These are phyloP conservation scores for Drosophila putrida DNA, from an alignment of 2,888 invertebrate species.

Conservation along the genomic window DNA sequence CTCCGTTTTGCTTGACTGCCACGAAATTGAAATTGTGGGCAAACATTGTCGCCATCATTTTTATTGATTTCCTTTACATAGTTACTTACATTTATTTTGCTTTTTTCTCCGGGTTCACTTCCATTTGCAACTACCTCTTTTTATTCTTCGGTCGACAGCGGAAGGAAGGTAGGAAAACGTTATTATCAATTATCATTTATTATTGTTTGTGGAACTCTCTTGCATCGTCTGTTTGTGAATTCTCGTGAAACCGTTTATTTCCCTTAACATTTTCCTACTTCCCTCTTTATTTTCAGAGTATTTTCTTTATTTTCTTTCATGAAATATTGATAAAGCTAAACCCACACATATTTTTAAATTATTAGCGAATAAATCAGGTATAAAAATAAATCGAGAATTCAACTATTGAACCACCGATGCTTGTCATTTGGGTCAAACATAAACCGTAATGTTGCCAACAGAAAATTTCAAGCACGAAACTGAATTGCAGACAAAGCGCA, in stretches of 20 bases:
- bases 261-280: slow-evolving; percentile 2
- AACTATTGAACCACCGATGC: slow-evolving; percentile 80
- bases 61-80: slow-evolving; percentile 76
- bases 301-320: slow-evolving; percentile 10
- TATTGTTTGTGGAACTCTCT: slow-evolving; percentile 60
- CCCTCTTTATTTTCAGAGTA: background rate
- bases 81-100: slow-evolving; percentile 48
- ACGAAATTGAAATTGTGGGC: slow-evolving; percentile 76
- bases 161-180: slow-evolving; percentile 79
- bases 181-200: slow-evolving; percentile 81
- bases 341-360: background rate
- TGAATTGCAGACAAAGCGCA: background rate
- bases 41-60: slow-evolving; percentile 73
- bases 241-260: slow-evolving; percentile 7
- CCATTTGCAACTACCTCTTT: background rate
- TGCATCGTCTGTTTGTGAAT: slow-evolving; percentile 34
- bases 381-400: slow-evolving; percentile 63
- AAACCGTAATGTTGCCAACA: background rate
- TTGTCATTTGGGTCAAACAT: background rate
- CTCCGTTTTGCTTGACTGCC: slow-evolving; percentile 45
- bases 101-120: slow-evolving; percentile 16
- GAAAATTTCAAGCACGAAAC: no score
- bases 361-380: background rate
- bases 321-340: background rate
- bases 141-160: slow-evolving; percentile 30